Evolutionary conservation across 2,888 invertebrate species (phyloP), one percentile per base, ranked within the genome.

Genomic region (Hirtodrosophila duncani): DNA sequence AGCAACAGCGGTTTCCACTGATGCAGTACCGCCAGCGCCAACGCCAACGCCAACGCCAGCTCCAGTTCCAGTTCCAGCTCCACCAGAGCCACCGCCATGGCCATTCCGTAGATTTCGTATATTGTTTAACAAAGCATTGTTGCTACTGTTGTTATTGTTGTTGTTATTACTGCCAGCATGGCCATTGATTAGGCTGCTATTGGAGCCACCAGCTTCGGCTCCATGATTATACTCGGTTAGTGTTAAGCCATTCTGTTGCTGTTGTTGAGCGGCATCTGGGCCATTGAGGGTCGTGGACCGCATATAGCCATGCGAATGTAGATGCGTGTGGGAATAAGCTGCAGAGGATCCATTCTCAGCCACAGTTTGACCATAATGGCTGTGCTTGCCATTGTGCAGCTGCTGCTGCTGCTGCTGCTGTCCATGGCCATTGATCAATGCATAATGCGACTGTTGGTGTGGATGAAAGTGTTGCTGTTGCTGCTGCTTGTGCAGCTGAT

Each of bases 401-500:
- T 67, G 66, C 1, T 50, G 58, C 5, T 41, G 45, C 11, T 52
- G 53, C 9, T 58, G 44, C 9, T 60, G 51, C 11, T 56, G 61
- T 14, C 50, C 57, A 18, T 70, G 69, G 2, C 67, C 67, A 53
- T 70, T 67, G 60, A 67, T 67, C 24, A 70, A 13, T 16, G 49
- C 62, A 42, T 69, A 71, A 20, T 70, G 68, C 9, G 63, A 59
- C 30, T 81, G 79, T 3, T 72, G 75, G 17, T 72, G 60, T 6
- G 37, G 8, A 14, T 43, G 43, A 16, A 20, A 39, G 17, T 24
- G 67, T 10, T n/a, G 63, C 10, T 63, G 49, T 16, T 21, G 72
- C n/a, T 62, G 77, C n/a, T 74, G 74, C 52, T 83, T 79, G 56
- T 83, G 83, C 33, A 72, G 24, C 36, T 83, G 83, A 8, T 66